These are phyloP conservation scores for Pachypeltis micranthus DNA, from an alignment of 1,140 invertebrate genomes.

Conservation along the genomic window DNA sequence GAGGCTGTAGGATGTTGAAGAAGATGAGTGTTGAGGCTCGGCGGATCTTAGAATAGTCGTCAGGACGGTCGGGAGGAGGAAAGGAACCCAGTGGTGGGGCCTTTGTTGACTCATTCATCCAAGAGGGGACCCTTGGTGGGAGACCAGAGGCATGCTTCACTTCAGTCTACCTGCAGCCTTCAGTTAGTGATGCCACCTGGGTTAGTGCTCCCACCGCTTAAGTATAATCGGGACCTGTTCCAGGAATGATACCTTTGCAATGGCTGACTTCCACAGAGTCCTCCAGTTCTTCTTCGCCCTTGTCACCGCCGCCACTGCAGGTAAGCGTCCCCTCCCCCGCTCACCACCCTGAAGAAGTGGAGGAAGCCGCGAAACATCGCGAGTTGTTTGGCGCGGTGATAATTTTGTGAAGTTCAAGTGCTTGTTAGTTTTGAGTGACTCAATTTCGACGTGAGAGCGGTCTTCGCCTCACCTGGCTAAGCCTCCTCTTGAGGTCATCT, in stretches of 20 bases:
- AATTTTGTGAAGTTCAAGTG: no score
- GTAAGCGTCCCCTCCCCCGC: background rate
- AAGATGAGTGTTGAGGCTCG: background rate
- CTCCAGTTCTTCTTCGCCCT: background rate
- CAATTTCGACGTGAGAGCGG: no score
- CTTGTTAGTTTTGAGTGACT: no score
- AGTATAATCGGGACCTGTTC: background rate
- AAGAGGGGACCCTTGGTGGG: background rate
- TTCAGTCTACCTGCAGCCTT: conserved; percentile 7
- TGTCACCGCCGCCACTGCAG: background rate
- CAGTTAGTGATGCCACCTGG: background rate
- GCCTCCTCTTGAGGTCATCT: no score
- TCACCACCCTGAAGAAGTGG: background rate
- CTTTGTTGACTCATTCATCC: conserved; percentile 7
- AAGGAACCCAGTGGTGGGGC: background rate
- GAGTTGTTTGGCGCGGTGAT: no score
- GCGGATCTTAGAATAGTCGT: background rate
- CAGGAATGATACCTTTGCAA: conserved; percentile 6
- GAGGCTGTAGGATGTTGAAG: background rate
- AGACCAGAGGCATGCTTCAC: background rate
- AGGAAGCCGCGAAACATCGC: no score
- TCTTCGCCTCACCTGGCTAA: no score
- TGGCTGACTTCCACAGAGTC: background rate
- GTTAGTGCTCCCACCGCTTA: background rate
- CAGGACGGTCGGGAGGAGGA: background rate